These are phyloP conservation scores for Caenorhabditis angaria DNA, from an alignment of 2,888 invertebrate genomes.

Conservation along the genomic window DNA sequence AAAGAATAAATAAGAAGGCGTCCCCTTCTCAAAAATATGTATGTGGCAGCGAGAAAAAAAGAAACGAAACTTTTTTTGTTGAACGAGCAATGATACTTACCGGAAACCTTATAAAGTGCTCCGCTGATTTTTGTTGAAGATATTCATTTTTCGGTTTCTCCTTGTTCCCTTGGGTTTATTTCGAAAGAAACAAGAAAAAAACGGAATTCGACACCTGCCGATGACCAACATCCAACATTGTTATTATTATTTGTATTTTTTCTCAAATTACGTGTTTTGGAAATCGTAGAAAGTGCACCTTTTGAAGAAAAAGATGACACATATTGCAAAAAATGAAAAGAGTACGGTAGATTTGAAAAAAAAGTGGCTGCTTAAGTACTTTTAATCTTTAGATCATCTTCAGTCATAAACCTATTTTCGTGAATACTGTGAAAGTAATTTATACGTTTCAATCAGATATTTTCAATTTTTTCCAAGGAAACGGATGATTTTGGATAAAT, in stretches of 20 bases:
- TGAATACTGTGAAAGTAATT: too few relatives aligned
- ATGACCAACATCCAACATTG: not conserved
- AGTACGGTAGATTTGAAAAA: not conserved
- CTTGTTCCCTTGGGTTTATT: not conserved
- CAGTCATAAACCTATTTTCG: not conserved
- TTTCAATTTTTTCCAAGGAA: too few relatives aligned
- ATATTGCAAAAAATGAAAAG: too few relatives aligned
- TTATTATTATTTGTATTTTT: conserved; percentile 1
- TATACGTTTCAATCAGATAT: too few relatives aligned
- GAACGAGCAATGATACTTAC: not conserved
- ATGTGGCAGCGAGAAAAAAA: too few relatives aligned
- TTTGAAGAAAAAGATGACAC: not conserved
- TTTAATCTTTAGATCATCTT: not conserved
- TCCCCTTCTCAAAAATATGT: not conserved
- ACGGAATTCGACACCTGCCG: not conserved
- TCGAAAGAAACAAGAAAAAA: not conserved
- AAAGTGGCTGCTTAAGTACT: not conserved
- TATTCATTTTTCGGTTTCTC: not conserved
- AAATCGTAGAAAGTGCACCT: not conserved
- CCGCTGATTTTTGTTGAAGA: not conserved
- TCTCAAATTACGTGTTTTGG: not conserved
- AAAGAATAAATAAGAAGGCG: conserved; percentile 4
- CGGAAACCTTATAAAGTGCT: not conserved
- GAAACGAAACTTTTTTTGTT: not conserved
- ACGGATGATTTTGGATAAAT: too few relatives aligned